A percentile compares a stretch with the other conserved stretches of the same genome.
These are phyloP conservation scores for Eupithecia pulchellata DNA, from an alignment of 2,888 invertebrate genomes.

Conservation along the genomic window DNA sequence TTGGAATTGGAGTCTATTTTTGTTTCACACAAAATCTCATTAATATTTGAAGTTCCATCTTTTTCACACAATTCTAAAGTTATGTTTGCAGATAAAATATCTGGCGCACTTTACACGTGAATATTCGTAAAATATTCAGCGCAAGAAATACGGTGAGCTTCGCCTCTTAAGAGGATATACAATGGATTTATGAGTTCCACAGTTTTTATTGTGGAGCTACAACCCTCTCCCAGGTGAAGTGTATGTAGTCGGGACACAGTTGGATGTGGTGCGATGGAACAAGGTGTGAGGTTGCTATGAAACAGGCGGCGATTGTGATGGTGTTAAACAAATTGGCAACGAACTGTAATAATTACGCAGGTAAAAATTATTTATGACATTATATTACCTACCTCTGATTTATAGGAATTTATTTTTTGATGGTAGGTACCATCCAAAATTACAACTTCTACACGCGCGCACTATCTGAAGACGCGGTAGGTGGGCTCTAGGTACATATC, in stretches of 20 bases:
- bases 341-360: too few species aligned
- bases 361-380: too few species aligned
- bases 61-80: neutral
- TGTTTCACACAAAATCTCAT: neutral
- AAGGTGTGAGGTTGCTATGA: neutral
- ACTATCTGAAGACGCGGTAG: too few species aligned
- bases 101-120: conserved; percentile 13
- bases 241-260: neutral
- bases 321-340: too few species aligned
- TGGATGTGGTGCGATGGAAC: neutral
- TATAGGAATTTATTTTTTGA: too few species aligned
- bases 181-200: conserved; percentile 38
- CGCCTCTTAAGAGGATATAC: conserved; percentile 34
- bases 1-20: neutral
- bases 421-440: too few species aligned
- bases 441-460: too few species aligned
- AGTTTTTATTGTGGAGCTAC: conserved; percentile 38
- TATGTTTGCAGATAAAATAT: neutral
- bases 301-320: neutral
- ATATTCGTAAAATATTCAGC: conserved; percentile 38
- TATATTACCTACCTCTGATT: too few species aligned
- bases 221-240: conserved; percentile 18
- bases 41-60: neutral
- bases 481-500: too few species aligned
- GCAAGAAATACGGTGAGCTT: conserved; percentile 29